A percentile compares a stretch with the other conserved stretches of the same genome.
Conservation (phyloP, 2,797 vertebrate species). For the Adrianichthys oophorus region DNA sequence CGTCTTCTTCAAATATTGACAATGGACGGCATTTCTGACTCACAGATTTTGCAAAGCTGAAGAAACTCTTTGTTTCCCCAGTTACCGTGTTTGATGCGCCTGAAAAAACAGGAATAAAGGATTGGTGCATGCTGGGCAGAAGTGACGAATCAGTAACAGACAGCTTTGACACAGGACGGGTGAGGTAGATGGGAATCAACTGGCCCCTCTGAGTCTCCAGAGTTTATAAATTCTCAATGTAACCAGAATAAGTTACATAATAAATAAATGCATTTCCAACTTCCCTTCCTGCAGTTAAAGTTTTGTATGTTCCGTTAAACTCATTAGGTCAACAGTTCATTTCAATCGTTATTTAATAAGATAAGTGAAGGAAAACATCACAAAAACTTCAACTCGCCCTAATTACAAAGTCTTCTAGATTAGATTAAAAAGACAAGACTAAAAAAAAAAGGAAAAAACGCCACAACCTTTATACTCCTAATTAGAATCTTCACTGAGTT, state of each 20-base stretch:
- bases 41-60: slow-evolving; percentile 99
- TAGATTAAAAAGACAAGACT: no score
- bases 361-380: no score
- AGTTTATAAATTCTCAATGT: slow-evolving; percentile 38
- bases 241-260: slow-evolving; percentile 30
- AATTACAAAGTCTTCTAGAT: no score
- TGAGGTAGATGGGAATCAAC: slow-evolving; percentile 23
- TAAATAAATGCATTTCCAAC: slow-evolving; percentile 34
- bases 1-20: slow-evolving; percentile 40
- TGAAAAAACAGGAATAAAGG: slow-evolving; percentile 77
- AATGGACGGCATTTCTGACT: slow-evolving; percentile 70
- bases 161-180: slow-evolving; percentile 24
- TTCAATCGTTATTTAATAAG: no score
- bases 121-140: slow-evolving; percentile 45
- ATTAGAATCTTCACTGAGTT: no score
- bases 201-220: slow-evolving; percentile 43
- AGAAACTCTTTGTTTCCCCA: slow-evolving; percentile 99
- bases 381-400: no score
- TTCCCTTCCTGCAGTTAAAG: no score
- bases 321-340: no score
- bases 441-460: no score
- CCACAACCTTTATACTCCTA: no score
- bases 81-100: slow-evolving; percentile 99
- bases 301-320: no score
- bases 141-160: slow-evolving; percentile 41